Conservation (phyloP, 2,888 invertebrate genomes). For the Trissonchulus latispiculum region DNA sequence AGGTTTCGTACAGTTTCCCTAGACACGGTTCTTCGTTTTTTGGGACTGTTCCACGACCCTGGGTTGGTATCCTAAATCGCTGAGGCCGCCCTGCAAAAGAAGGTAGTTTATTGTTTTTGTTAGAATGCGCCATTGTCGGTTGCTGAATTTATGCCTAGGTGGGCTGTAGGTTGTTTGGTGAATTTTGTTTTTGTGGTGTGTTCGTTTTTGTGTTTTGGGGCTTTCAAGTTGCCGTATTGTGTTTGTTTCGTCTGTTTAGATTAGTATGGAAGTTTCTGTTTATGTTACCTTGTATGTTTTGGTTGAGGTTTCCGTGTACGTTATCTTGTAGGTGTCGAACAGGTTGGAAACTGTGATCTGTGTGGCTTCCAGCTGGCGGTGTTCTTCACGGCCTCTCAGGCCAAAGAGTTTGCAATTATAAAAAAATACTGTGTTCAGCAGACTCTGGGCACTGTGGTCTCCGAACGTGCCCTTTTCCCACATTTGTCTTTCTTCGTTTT, state of each 20-base stretch:
- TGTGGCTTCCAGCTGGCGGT: background rate
- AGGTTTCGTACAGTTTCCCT: background rate
- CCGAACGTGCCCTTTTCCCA: constrained; percentile 6
- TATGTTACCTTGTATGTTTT: background rate
- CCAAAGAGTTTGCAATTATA: constrained; percentile 18
- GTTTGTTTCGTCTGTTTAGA: too few relatives aligned
- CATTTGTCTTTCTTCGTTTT: background rate
- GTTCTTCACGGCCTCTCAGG: constrained; percentile 13
- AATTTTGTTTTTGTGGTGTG: too few relatives aligned
- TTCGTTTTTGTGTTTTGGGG: too few relatives aligned
- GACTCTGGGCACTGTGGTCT: constrained; percentile 1
- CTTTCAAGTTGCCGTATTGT: too few relatives aligned
- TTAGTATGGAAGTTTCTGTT: too few relatives aligned
- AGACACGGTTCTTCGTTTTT: background rate
- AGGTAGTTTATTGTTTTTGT: too few relatives aligned
- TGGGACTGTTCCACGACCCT: background rate
- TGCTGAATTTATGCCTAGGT: too few relatives aligned
- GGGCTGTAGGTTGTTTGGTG: too few relatives aligned
- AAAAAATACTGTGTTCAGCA: constrained; percentile 9
- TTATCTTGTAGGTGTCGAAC: background rate
- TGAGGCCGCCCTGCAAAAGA: constrained; percentile 10
- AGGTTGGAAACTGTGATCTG: background rate
- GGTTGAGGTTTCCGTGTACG: background rate
- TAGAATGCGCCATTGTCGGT: too few relatives aligned
- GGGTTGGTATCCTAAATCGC: background rate